Evolutionary conservation across 2,113 vertebrate genomes (phyloP).

Genomic region (Phalacrocorax pelagicus): DNA sequence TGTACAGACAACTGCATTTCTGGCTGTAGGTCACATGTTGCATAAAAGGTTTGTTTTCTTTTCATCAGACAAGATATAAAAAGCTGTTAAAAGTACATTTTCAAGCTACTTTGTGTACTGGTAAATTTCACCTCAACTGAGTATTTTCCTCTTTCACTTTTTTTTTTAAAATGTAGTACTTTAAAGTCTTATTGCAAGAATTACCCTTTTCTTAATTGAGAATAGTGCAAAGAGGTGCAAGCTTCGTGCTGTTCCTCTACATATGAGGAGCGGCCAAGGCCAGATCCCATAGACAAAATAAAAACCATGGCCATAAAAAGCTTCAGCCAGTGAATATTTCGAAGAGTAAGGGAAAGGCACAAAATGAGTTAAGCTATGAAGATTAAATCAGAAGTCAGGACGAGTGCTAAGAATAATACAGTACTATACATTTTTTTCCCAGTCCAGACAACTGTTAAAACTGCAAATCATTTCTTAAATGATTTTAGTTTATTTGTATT

Average conservation of each 20-base stretch:
- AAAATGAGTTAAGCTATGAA: slow-evolving; percentile 66
- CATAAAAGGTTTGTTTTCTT: not conserved
- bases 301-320: slow-evolving; percentile 45
- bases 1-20: not conserved
- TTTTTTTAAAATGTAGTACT: not conserved
- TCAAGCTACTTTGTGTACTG: slow-evolving; percentile 30
- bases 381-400: slow-evolving; percentile 55
- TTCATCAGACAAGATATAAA: slow-evolving; percentile 53
- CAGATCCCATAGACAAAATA: slow-evolving; percentile 39
- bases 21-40: not conserved
- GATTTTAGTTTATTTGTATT: slow-evolving; percentile 50
- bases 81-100: slow-evolving; percentile 37
- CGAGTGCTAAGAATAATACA: slow-evolving; percentile 65
- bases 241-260: not conserved
- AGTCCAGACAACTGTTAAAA: slow-evolving; percentile 58
- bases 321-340: slow-evolving; percentile 26
- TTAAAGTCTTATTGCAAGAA: slow-evolving; percentile 20
- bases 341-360: slow-evolving; percentile 69
- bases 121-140: not conserved
- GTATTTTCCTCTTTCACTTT: not conserved
- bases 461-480: slow-evolving; percentile 48
- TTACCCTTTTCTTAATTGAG: not conserved
- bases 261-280: slow-evolving; percentile 21
- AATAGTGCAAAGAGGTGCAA: slow-evolving; percentile 66
- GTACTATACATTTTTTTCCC: slow-evolving; percentile 48